phyloP scores from a whole-genome alignment of 2,797 vertebrate species.

The Cirrhinus molitorella region DNA sequence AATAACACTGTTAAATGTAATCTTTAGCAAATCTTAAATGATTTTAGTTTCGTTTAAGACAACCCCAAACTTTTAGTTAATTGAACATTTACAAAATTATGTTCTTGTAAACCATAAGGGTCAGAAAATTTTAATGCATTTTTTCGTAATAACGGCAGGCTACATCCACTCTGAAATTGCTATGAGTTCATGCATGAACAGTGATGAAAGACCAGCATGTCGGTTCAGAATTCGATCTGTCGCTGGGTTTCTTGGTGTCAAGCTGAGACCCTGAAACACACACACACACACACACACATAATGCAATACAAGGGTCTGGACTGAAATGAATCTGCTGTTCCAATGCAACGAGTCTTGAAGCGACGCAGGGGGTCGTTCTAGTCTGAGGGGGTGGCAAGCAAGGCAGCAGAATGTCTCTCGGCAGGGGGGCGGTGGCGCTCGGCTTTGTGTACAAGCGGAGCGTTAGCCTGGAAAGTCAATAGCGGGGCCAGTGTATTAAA shows the following conservation, averaged over 20 bases:
- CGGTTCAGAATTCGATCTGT: conserved; percentile 35
- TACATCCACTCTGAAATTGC: background rate
- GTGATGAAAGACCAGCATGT: conserved; percentile 17
- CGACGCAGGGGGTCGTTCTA: conserved; percentile 18
- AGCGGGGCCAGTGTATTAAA: conserved; percentile 61
- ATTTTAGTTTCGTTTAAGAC: too few relatives aligned
- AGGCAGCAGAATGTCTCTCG: conserved; percentile 39
- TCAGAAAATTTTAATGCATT: background rate
- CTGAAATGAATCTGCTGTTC: conserved; percentile 42
- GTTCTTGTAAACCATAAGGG: background rate
- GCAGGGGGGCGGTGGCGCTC: background rate
- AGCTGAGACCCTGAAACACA: conserved; percentile 39
- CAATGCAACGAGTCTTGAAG: conserved; percentile 41
- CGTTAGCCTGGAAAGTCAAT: conserved; percentile 55
- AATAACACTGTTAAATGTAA: too few relatives aligned
- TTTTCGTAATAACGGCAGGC: background rate
- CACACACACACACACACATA: background rate
- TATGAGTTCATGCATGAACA: conserved; percentile 11
- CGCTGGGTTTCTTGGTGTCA: conserved; percentile 16
- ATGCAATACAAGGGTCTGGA: conserved; percentile 21
- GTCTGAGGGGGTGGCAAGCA: conserved; percentile 43
- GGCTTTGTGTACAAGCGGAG: conserved; percentile 20
- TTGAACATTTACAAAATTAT: background rate
- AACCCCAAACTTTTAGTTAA: too few relatives aligned
- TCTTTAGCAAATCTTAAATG: too few relatives aligned